These are phyloP conservation scores for Ophiothrix spiculata DNA, from an alignment of 35 echinoderm and acorn worm species.

Conservation along the genomic window DNA sequence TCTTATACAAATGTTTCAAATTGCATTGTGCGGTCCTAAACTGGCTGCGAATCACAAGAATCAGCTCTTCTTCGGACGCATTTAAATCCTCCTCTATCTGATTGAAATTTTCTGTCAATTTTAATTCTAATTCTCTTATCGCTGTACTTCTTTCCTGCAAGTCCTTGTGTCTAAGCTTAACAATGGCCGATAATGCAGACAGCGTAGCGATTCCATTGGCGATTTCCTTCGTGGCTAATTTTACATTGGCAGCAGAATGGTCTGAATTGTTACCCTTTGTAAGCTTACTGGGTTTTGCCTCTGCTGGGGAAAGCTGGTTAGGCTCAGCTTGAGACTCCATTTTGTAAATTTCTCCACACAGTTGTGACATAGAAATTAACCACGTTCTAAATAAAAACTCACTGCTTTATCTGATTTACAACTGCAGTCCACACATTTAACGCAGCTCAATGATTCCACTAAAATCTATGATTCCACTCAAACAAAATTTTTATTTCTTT, in stretches of 20 bases:
- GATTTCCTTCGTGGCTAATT: no score
- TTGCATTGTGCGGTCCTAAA: not conserved
- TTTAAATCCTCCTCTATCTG: not conserved
- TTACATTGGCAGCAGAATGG: no score
- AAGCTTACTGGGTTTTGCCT: not conserved
- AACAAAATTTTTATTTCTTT: not conserved
- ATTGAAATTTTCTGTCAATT: not conserved
- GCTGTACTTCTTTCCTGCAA: not conserved
- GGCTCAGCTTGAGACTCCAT: no score
- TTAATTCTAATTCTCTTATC: not conserved
- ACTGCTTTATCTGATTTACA: not conserved
- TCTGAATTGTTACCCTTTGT: not conserved
- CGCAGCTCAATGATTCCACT: not conserved
- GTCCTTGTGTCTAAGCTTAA: not conserved
- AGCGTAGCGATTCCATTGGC: no score
- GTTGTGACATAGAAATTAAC: not conserved
- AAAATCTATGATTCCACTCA: not conserved
- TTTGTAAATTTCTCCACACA: no score
- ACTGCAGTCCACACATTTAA: not conserved
- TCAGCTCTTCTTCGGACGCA: not conserved
- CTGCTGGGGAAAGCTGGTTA: not conserved
- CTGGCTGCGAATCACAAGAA: not conserved
- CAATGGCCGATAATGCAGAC: no score
- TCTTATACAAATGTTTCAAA: not conserved
- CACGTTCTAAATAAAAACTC: not conserved